Evolutionary conservation across 2,113 vertebrate species (phyloP), one percentile per base, ranked within the genome.

Genomic region (Nesospiza acunhae): DNA sequence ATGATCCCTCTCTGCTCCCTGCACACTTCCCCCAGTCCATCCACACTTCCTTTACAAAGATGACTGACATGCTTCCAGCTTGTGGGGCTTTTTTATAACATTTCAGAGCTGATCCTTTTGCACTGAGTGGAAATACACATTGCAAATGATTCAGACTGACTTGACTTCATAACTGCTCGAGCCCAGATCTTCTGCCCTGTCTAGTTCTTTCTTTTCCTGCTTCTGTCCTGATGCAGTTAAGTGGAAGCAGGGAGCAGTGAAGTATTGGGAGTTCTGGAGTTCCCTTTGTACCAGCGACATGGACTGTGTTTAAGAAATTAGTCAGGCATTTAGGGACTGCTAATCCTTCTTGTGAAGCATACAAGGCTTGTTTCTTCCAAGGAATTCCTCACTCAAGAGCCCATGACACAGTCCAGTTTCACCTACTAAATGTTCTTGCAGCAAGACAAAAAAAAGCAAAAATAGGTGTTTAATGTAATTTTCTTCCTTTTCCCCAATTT

Each of bases 291-390:
- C 26, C 64, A 75, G 28, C 6, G 2, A 35, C 56, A 16, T 15
- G 52, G 77, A 39, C 76, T 74, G 46, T 80, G 87, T 47, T 93
- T 90, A 84, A 93, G 83, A 94, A 96, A 92, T 94, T 60, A 95
- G 87, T 93, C 88, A 87, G 83, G 85, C 90, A 92, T 96, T 96
- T 92, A 92, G 90, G 66, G 86, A 39, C 73, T 68, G 73, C 69
- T 96, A 92, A 96, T 97, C 88, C 93, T 90, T 47, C 79, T 52
- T 78, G 67, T 81, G 79, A 86, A 63, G 90, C 90, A 93, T 60
- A 74, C 60, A 94, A 90, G 83, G 33, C 85, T 94, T 96, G 85
- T 89, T 96, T 92, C 83, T 92, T 89, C 5, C 1, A 68, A 85
- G 60, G 79, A 90, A 90, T 96, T 93, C 84, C 93, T 89, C 67